Base-by-base conservation (phyloP, 2,113 vertebrate genomes). In the Callocephalon fimbriatum region DNA sequence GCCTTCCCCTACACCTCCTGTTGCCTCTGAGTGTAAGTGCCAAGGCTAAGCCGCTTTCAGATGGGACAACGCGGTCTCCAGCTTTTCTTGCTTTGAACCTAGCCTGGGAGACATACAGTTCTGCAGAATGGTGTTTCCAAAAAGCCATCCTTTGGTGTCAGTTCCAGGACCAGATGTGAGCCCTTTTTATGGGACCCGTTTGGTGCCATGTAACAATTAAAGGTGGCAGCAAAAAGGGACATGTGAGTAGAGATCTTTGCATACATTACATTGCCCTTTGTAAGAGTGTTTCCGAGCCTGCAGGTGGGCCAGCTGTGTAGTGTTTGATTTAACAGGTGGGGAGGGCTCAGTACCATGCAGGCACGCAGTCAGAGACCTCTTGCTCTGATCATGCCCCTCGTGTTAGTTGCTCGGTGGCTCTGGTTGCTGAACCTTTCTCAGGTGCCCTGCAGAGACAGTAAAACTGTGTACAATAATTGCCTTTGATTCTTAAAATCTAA, bases 331-430 rank as follows among this genome's bases (percentile, higher is more conserved):
- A 27, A 71, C 21, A 0, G 3, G 20, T 29, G 5, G 12, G 35
- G n/a, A 48, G 12, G 44, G 31, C 4, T 5, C 38, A 12, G 32
- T n/a, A 16, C 0, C 2, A 45, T 5, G 12, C 22, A 50, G 16
- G n/a, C n/a, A 26, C 1, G 6, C 5, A 22, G 32, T 13, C 7
- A 23, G 26, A 48, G 15, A 25, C 37, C 11, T 40, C 45, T 21
- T 25, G 44, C 21, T 67, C 38, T 26, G 23, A 23, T 26, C 25
- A 20, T 35, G 56, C 10, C 71, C 31, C 56, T 26, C 18, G 15
- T 0, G 7, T 35, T 48, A 63, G 35, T 50, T 1, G 0, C 40
- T 32, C 2, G 0, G 26, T 35, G 35, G 16, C 32, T 56, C 44
- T 26, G 44, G 37, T 44, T 50, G 65, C 37, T n/a, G 37, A 4